These are phyloP conservation scores for Parazoanthus darwini DNA, from an alignment of 92 coral and sea anemone species.

Conservation along the genomic window DNA sequence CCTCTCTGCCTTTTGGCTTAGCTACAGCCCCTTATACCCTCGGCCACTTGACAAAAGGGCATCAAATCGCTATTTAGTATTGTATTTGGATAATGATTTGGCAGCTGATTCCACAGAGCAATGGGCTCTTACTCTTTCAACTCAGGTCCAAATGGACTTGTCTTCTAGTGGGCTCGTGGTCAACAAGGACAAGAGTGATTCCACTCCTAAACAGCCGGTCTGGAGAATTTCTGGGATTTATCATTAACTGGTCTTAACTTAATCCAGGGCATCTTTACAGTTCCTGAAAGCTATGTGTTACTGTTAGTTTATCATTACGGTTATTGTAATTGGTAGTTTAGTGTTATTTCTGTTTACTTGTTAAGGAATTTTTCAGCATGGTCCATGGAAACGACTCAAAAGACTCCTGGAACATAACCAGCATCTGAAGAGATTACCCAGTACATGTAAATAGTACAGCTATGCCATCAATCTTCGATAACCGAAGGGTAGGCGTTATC, in stretches of 20 bases:
- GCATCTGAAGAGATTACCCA: constrained; percentile 22
- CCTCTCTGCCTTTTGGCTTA: constrained; percentile 29
- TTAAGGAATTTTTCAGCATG: constrained; percentile 13
- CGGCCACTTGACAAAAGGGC: constrained; percentile 25
- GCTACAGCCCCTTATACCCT: constrained; percentile 7
- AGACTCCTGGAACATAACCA: not conserved
- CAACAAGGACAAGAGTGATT: not conserved
- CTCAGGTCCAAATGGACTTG: not conserved
- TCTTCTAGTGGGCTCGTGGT: not conserved
- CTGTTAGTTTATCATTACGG: too few species aligned
- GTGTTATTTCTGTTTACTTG: too few species aligned
- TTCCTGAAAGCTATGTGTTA: not conserved
- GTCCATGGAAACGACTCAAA: constrained; percentile 11
- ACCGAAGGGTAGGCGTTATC: too few species aligned
- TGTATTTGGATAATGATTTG: constrained; percentile 18
- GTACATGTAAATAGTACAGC: not conserved
- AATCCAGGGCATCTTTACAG: not conserved
- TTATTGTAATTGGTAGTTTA: too few species aligned
- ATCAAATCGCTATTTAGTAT: not conserved
- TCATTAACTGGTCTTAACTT: not conserved
- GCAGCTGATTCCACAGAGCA: not conserved
- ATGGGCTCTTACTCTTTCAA: not conserved
- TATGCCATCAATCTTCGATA: too few species aligned
- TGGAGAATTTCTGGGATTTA: constrained; percentile 1
- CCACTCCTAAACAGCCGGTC: not conserved